Evolutionary conservation across 92 coral and sea anemone genomes (phyloP).

Genomic region (Virgularia gustaviana): DNA sequence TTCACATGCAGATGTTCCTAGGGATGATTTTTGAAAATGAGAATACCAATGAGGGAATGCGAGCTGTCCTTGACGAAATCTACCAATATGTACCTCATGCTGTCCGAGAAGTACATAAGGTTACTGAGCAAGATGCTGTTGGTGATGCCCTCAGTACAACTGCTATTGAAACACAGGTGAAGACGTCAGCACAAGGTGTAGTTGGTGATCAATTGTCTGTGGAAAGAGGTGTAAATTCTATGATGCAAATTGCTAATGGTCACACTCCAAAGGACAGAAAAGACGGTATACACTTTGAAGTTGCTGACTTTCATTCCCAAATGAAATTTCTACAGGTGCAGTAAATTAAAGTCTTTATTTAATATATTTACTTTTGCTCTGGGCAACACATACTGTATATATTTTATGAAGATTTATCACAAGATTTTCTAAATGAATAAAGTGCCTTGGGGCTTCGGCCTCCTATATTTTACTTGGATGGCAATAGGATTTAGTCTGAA

Average conservation of each 20-base stretch:
- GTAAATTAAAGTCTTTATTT: too few relatives aligned
- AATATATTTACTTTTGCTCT: too few relatives aligned
- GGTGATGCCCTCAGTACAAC: too few relatives aligned
- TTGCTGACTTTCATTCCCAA: slow-evolving; percentile 24
- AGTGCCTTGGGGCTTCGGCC: too few relatives aligned
- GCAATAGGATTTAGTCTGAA: too few relatives aligned
- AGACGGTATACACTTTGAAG: slow-evolving; percentile 12
- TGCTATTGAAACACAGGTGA: not conserved
- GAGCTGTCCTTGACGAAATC: not conserved
- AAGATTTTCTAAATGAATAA: too few relatives aligned
- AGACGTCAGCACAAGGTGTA: not conserved
- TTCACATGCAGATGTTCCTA: not conserved
- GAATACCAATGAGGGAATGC: not conserved
- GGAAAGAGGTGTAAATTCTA: slow-evolving; percentile 10
- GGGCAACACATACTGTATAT: too few relatives aligned
- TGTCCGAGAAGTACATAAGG: too few relatives aligned
- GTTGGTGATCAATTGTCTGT: slow-evolving; percentile 30
- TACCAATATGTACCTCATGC: not conserved
- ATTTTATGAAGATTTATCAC: too few relatives aligned
- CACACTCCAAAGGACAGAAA: slow-evolving; percentile 14
- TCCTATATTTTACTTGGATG: too few relatives aligned
- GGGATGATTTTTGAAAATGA: not conserved
- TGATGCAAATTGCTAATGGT: slow-evolving; percentile 27
- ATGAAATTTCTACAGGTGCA: slow-evolving; percentile 35
- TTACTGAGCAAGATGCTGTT: too few relatives aligned